A percentile compares a stretch with the other conserved stretches of the same genome.
Evolutionary conservation across 2,888 invertebrate genomes (phyloP).

Genomic region (Carabus problematicus): DNA sequence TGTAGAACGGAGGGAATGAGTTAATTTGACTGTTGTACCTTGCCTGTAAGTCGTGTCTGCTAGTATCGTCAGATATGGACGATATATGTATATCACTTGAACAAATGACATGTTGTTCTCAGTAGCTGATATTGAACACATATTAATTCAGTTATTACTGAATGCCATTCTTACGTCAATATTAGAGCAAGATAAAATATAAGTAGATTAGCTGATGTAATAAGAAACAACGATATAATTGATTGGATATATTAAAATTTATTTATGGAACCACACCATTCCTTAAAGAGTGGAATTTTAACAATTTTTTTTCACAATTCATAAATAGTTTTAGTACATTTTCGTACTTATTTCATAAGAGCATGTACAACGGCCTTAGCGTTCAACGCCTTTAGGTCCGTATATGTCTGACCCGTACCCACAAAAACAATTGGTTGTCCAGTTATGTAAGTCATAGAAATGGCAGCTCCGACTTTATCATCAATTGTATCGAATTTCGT

Average conservation of each 20-base stretch:
- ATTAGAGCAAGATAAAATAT: too few relatives aligned
- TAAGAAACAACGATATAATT: background rate
- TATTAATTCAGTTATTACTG: too few relatives aligned
- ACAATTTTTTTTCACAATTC: constrained; percentile 3
- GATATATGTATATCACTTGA: too few relatives aligned
- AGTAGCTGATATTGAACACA: too few relatives aligned
- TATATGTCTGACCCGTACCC: constrained; percentile 98
- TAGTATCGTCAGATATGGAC: too few relatives aligned
- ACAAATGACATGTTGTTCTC: too few relatives aligned
- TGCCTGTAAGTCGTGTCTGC: too few relatives aligned
- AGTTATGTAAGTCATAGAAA: constrained; percentile 99
- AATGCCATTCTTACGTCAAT: too few relatives aligned
- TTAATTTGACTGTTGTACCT: too few relatives aligned
- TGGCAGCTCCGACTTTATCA: constrained; percentile 98
- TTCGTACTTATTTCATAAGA: constrained; percentile 80
- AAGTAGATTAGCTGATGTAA: background rate
- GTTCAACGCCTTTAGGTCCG: constrained; percentile 95
- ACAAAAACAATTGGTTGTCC: constrained; percentile 99
- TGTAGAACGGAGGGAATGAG: too few relatives aligned
- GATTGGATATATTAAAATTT: constrained; percentile 18
- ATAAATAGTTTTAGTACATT: constrained; percentile 20
- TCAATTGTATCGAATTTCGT: constrained; percentile 99
- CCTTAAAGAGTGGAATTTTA: constrained; percentile 6
- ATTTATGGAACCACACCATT: constrained; percentile 7
- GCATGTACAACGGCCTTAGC: constrained; percentile 96